Conservation (phyloP, 30 jellyfish, hydroid and myxozoan species). For the Mastigias papua region DNA sequence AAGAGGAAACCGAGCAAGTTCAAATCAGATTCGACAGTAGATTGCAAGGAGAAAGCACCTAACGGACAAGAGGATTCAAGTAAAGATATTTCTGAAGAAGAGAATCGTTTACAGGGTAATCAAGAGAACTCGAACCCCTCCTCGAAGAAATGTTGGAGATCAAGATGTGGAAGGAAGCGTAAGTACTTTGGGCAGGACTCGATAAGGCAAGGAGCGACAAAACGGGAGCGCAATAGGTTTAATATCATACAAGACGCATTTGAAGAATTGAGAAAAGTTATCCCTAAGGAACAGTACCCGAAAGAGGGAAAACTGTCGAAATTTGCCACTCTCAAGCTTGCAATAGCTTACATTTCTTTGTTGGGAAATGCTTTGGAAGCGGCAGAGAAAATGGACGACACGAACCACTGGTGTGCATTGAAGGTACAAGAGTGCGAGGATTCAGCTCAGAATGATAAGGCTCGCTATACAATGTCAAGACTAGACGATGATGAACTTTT, state of each 20-base stretch:
- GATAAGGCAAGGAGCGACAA: slow-evolving; percentile 68
- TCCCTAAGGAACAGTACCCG: slow-evolving; percentile 42
- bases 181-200: slow-evolving; percentile 57
- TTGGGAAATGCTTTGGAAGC: slow-evolving; percentile 29
- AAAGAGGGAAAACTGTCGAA: slow-evolving; percentile 38
- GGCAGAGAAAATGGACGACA: slow-evolving; percentile 40
- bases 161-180: slow-evolving; percentile 69
- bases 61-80: not conserved
- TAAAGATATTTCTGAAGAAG: not conserved
- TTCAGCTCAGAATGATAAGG: not conserved
- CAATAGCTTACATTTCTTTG: slow-evolving; percentile 37
- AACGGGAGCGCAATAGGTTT: slow-evolving; percentile 58
- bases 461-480: not conserved
- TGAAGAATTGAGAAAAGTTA: slow-evolving; percentile 37
- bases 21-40: not conserved
- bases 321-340: slow-evolving; percentile 50
- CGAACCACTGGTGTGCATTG: not conserved
- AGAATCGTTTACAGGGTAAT: not conserved
- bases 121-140: slow-evolving; percentile 21
- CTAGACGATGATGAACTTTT: slow-evolving; percentile 48
- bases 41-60: not conserved
- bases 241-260: slow-evolving; percentile 44
- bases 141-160: slow-evolving; percentile 41
- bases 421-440: not conserved
- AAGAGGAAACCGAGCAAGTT: slow-evolving; percentile 7